phyloP scores from a whole-genome alignment of 1,140 invertebrate species.

The Schlechtendalia chinensis region DNA sequence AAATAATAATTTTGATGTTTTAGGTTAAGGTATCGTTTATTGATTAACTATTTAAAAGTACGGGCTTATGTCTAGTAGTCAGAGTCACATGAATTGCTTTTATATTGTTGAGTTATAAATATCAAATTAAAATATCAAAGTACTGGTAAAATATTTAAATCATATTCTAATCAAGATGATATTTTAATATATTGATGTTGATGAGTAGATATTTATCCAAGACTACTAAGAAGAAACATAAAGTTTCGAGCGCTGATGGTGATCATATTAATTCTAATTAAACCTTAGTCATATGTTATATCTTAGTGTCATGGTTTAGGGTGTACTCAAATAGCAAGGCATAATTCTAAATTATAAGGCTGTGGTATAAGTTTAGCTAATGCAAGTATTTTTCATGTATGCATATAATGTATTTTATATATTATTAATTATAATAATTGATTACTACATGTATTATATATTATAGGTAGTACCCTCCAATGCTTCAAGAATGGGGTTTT shows the following conservation, averaged over 20 bases:
- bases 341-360: conserved; percentile 90
- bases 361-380: conserved; percentile 91
- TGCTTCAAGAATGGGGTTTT: conserved; percentile 94
- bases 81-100: too few relatives aligned
- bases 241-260: conserved; percentile 61
- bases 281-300: conserved; percentile 66
- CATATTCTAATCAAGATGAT: not conserved
- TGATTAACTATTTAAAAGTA: too few relatives aligned
- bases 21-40: too few relatives aligned
- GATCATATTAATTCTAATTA: conserved; percentile 56
- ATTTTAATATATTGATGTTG: not conserved
- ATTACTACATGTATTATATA: conserved; percentile 32
- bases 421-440: not conserved
- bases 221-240: conserved; percentile 52
- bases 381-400: conserved; percentile 76
- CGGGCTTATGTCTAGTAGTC: too few relatives aligned
- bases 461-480: conserved; percentile 77
- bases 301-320: conserved; percentile 91
- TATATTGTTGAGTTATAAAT: too few relatives aligned
- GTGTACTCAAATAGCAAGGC: conserved; percentile 74
- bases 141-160: conserved; percentile 14
- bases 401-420: not conserved
- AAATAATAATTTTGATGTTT: too few relatives aligned
- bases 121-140: conserved; percentile 57
- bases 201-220: conserved; percentile 32